Evolutionary conservation across 2,797 vertebrate genomes (phyloP).

Genomic region (Macrochelys suwanniensis): DNA sequence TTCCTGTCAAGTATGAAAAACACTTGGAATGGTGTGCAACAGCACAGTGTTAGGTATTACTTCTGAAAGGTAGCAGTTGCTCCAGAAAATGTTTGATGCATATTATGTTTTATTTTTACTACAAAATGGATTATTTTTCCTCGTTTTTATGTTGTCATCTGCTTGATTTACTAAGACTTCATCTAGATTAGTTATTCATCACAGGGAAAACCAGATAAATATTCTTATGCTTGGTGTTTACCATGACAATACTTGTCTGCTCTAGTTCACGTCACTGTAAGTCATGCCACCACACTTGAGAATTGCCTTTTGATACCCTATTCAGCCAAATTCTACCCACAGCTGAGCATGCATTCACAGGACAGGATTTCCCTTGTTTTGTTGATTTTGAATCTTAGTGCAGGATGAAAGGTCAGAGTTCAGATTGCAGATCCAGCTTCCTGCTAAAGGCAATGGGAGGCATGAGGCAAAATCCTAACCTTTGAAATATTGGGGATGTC

Average conservation of each 20-base stretch:
- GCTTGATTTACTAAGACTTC: constrained; percentile 17
- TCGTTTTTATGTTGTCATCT: not conserved
- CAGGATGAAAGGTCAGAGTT: not conserved
- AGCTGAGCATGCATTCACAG: not conserved
- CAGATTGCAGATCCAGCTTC: not conserved
- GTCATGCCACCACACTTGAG: not conserved
- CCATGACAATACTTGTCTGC: not conserved
- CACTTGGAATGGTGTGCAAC: rapidly evolving
- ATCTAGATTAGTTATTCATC: not conserved
- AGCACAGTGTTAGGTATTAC: not conserved
- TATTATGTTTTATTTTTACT: not conserved
- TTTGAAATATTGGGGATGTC: not conserved
- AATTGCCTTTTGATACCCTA: not conserved
- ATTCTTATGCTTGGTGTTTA: not conserved
- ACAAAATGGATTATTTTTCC: not conserved
- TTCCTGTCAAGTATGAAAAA: rapidly evolving
- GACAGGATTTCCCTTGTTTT: not conserved
- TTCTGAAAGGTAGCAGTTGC: not conserved
- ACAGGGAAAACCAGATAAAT: constrained; percentile 52
- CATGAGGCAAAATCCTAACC: rapidly evolving
- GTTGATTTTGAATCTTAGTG: not conserved
- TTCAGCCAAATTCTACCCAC: not conserved
- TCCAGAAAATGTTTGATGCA: not conserved
- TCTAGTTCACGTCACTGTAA: not conserved
- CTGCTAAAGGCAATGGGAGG: not conserved